phyloP scores from a whole-genome alignment of 2,888 invertebrate genomes.

The Cistogaster globosa region DNA sequence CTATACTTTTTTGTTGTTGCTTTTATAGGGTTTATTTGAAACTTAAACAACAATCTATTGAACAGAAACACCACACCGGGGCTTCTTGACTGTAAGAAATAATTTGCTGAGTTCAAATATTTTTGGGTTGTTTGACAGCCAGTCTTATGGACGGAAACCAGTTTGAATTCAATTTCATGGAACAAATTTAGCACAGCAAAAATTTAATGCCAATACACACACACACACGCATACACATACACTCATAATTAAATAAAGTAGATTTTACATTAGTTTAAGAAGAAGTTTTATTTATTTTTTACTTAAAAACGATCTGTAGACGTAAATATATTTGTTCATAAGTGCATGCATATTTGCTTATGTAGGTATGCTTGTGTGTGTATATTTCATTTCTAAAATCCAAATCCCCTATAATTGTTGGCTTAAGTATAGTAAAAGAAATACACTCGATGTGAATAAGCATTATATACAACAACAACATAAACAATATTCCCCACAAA shows the following conservation, averaged over 20 bases:
- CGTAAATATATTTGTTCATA: neutral
- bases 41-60: constrained; percentile 45
- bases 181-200: constrained; percentile 65
- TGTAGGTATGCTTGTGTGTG: neutral
- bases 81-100: constrained; percentile 16
- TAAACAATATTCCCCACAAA: constrained; percentile 23
- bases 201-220: constrained; percentile 1
- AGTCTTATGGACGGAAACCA: constrained; percentile 72
- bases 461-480: neutral
- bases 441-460: neutral
- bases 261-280: constrained; percentile 45
- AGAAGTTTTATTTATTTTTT: neutral
- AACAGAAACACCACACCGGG: constrained; percentile 51
- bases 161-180: constrained; percentile 72
- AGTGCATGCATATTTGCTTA: neutral
- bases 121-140: constrained; percentile 41
- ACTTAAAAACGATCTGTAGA: neutral
- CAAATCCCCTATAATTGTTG: neutral
- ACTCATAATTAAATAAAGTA: constrained; percentile 2
- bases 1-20: constrained; percentile 21
- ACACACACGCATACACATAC: neutral
- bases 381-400: neutral
- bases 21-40: constrained; percentile 45
- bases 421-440: neutral
- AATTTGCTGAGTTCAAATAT: constrained; percentile 52